phyloP scores from a whole-genome alignment of 2,888 invertebrate genomes.

The Luffia ferchaultella region DNA sequence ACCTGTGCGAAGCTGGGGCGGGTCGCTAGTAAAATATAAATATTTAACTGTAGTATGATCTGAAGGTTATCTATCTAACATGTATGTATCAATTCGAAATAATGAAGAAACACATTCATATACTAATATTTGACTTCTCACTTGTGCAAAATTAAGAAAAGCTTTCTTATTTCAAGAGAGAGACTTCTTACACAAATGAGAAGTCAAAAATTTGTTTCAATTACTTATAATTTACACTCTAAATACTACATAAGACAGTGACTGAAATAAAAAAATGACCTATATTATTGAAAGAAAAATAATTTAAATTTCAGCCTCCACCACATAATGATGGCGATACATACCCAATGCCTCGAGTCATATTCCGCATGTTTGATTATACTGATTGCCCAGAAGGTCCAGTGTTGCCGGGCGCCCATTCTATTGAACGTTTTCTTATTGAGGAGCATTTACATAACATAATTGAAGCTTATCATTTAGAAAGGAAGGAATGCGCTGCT shows the following conservation, averaged over 20 bases:
- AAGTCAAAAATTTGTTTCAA: not conserved
- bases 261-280: too few species aligned
- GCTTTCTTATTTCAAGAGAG: not conserved
- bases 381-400: slow-evolving; percentile 97
- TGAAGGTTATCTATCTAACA: too few species aligned
- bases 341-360: slow-evolving; percentile 95
- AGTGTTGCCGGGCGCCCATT: slow-evolving; percentile 93
- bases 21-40: too few species aligned
- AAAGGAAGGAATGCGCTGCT: slow-evolving; percentile 95
- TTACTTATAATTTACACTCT: too few species aligned
- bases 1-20: too few species aligned
- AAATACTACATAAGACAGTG: too few species aligned
- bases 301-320: slow-evolving; percentile 76
- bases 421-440: slow-evolving; percentile 96
- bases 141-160: too few species aligned
- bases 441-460: slow-evolving; percentile 97
- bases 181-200: not conserved
- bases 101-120: too few species aligned
- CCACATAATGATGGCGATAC: slow-evolving; percentile 89
- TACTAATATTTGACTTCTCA: too few species aligned
- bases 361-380: slow-evolving; percentile 98
- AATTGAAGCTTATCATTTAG: slow-evolving; percentile 84
- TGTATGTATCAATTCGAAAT: too few species aligned
- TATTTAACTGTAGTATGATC: too few species aligned
- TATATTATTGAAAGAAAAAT: too few species aligned